A percentile compares a stretch with the other conserved stretches of the same genome.
phyloP scores from a whole-genome alignment of 2,797 vertebrate species.

The Parauchenoglanis punctatus region DNA sequence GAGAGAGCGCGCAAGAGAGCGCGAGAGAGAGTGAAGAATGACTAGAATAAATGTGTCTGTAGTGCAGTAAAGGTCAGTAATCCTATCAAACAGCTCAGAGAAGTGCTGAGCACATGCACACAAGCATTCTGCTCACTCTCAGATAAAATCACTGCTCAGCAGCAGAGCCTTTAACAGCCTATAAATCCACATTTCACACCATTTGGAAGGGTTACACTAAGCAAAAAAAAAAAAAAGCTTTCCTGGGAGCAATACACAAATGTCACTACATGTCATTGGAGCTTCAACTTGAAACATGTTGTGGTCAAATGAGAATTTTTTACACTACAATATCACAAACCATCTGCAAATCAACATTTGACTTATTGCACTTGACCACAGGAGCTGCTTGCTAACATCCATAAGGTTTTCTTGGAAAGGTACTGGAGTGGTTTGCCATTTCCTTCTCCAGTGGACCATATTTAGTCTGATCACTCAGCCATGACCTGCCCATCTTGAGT shows the following conservation, averaged over 20 bases:
- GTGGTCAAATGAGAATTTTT: not conserved
- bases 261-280: not conserved
- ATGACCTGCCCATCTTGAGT: no score
- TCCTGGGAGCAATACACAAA: not conserved
- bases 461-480: no score
- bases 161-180: slow-evolving; percentile 11
- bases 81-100: slow-evolving; percentile 12
- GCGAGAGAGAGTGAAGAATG: not conserved
- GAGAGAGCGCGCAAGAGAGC: not conserved
- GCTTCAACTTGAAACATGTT: not conserved
- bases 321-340: not conserved
- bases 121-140: slow-evolving; percentile 2
- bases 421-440: no score
- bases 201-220: not conserved
- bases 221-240: not conserved
- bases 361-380: no score
- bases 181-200: slow-evolving; percentile 20
- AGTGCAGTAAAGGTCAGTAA: slow-evolving; percentile 26
- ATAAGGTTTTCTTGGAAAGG: no score
- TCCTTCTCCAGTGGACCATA: no score
- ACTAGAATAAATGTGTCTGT: slow-evolving; percentile 16
- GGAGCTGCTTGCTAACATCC: no score
- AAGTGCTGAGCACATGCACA: slow-evolving; percentile 11
- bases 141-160: slow-evolving; percentile 8
- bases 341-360: no score